Conservation (phyloP, 2,113 vertebrate species). For the Neolamprologus cancellatus region DNA sequence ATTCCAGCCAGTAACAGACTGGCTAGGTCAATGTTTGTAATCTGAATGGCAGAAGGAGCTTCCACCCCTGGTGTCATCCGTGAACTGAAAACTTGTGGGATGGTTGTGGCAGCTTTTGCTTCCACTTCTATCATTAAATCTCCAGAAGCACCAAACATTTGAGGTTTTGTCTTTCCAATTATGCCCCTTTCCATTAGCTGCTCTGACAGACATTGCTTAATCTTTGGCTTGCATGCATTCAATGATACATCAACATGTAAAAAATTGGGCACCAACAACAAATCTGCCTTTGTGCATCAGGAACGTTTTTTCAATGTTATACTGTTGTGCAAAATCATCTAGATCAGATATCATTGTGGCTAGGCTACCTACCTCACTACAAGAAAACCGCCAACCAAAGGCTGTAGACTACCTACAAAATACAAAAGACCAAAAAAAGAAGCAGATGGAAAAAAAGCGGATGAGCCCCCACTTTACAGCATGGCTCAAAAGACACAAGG, state of each 20-base stretch:
- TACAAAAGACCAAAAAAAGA: neutral
- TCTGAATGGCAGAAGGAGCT: neutral
- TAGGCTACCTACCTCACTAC: neutral
- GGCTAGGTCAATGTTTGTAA: neutral
- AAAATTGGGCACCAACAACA: neutral
- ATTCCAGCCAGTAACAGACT: neutral
- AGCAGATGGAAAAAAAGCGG: neutral
- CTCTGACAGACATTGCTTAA: neutral
- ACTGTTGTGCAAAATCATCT: neutral
- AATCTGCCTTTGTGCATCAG: neutral
- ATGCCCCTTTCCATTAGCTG: neutral
- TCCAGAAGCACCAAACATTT: neutral
- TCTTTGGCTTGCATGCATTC: neutral
- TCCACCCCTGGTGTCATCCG: neutral
- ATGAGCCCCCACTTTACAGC: neutral
- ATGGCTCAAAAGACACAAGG: neutral
- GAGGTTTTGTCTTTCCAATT: neutral
- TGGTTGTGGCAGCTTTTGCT: neutral
- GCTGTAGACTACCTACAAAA: neutral
- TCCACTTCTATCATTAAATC: neutral
- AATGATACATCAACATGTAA: neutral
- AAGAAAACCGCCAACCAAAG: neutral
- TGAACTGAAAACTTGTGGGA: neutral
- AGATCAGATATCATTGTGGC: neutral
- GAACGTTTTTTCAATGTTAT: neutral